Percentiles rank a stretch among this genome's conserved stretches.
Evolutionary conservation across 2,113 vertebrate species (phyloP).

Genomic region (Deroptyus accipitrinus): DNA sequence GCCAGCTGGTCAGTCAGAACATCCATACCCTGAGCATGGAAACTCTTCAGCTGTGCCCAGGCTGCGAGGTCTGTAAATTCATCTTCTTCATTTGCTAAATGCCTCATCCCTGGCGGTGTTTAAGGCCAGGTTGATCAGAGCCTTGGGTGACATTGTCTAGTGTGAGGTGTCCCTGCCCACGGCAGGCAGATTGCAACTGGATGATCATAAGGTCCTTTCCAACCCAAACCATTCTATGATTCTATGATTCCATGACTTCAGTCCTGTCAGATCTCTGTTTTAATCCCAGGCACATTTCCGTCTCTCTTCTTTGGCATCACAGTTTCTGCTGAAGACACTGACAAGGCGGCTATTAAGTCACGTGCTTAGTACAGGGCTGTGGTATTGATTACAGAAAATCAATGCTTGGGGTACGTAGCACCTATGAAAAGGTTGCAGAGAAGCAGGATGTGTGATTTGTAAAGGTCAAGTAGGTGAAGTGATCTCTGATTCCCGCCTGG

Average conservation of each 20-base stretch:
- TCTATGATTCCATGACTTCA: neutral
- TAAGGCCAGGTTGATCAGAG: neutral
- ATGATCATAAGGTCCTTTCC: neutral
- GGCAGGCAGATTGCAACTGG: neutral
- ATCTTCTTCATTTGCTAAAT: neutral
- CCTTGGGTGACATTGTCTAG: neutral
- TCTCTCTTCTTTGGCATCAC: neutral
- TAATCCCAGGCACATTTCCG: neutral
- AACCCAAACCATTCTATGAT: neutral
- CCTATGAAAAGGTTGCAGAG: neutral
- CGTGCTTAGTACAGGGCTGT: neutral
- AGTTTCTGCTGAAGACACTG: neutral
- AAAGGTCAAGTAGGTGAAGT: neutral
- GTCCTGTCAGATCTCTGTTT: neutral
- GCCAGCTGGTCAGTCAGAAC: neutral
- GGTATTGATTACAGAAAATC: neutral
- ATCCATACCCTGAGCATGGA: neutral
- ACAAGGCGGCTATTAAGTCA: neutral
- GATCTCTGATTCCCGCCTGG: neutral
- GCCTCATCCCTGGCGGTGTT: neutral
- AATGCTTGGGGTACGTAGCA: neutral
- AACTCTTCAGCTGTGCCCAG: no score
- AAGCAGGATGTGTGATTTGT: neutral
- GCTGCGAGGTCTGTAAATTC: neutral
- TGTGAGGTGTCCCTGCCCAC: neutral